These are phyloP conservation scores for Sphenopsis melanotis DNA, from an alignment of 2,797 vertebrate genomes.

Conservation along the genomic window DNA sequence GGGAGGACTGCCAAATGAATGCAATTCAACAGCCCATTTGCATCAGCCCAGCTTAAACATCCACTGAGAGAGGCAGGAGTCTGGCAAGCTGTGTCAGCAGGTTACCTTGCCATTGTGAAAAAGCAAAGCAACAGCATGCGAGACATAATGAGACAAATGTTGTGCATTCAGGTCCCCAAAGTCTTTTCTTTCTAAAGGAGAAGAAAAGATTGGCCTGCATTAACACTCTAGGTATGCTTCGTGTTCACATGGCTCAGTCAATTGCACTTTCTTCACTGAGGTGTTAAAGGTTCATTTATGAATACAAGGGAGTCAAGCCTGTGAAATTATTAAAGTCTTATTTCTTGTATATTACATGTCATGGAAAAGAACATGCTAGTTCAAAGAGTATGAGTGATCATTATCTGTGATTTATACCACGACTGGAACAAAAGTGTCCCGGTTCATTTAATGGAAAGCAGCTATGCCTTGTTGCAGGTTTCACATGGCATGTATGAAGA, in stretches of 20 bases:
- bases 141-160: constrained; percentile 26
- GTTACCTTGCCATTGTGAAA: constrained; percentile 44
- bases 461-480: background rate
- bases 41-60: constrained; percentile 22
- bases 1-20: constrained; percentile 33
- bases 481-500: background rate
- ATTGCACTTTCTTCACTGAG: background rate
- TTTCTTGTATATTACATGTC: background rate
- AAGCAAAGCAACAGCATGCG: background rate
- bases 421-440: background rate
- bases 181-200: constrained; percentile 14
- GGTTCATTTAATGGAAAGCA: background rate
- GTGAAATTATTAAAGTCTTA: background rate
- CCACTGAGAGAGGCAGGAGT: background rate
- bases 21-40: constrained; percentile 31
- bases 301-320: background rate
- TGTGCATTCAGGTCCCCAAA: background rate
- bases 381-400: background rate
- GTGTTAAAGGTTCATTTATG: background rate
- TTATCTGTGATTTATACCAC: background rate
- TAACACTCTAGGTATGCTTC: background rate
- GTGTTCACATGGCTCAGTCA: background rate
- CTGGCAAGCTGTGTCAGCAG: constrained; percentile 52
- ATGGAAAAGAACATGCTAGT: background rate
- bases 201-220: constrained; percentile 21